These are phyloP conservation scores for Theristicus caerulescens DNA, from an alignment of 2,113 vertebrate genomes.

Conservation along the genomic window DNA sequence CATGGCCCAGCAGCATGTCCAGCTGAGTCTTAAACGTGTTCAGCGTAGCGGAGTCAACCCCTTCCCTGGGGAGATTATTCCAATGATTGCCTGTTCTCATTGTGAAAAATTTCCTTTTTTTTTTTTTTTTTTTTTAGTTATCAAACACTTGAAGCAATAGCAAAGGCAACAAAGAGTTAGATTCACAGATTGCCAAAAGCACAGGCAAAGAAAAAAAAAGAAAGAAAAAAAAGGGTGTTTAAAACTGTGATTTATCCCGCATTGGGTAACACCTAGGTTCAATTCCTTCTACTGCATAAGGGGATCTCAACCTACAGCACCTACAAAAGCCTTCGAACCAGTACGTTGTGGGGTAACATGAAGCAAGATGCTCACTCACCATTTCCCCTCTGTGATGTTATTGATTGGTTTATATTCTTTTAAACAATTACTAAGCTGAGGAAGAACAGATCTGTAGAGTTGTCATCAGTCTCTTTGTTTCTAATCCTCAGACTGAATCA, in stretches of 20 bases:
- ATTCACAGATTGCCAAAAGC: not conserved
- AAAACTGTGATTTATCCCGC: not conserved
- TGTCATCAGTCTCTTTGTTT: not conserved
- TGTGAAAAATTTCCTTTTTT: too few species aligned
- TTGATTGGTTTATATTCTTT: not conserved
- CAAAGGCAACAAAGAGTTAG: not conserved
- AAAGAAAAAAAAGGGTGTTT: not conserved
- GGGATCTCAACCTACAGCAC: not conserved
- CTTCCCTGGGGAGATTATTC: too few species aligned
- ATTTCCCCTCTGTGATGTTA: not conserved
- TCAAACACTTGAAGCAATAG: not conserved
- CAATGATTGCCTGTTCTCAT: too few species aligned
- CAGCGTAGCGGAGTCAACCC: too few species aligned
- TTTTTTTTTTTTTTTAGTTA: not conserved
- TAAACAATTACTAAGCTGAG: not conserved
- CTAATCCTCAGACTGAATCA: not conserved
- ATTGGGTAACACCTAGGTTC: not conserved
- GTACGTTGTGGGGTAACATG: not conserved
- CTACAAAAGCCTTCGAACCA: not conserved
- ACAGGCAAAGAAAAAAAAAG: too few species aligned
- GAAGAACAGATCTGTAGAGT: not conserved
- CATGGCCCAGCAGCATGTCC: too few species aligned
- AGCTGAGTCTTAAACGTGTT: too few species aligned
- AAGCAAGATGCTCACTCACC: not conserved
- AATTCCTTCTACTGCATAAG: not conserved